A percentile compares a stretch with the other conserved stretches of the same genome.
phyloP scores from a whole-genome alignment of 2,113 vertebrate species.

The Calidris pygmaea region DNA sequence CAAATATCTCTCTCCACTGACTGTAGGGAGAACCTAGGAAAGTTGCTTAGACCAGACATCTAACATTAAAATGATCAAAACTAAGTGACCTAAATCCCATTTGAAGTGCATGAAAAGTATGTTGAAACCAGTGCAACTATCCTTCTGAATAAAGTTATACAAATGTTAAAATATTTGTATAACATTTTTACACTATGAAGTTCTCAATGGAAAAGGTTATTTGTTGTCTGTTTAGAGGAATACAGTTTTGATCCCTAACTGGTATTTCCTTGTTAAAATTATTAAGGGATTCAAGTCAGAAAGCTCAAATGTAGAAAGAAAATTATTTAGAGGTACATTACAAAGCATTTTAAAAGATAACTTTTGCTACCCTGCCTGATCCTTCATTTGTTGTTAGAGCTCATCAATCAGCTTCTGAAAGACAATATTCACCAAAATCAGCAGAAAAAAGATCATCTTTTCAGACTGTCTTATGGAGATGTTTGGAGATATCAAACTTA shows the following conservation, averaged over 20 bases:
- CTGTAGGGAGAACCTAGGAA: not conserved
- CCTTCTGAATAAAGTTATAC: not conserved
- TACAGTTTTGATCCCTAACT: not conserved
- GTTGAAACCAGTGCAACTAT: not conserved
- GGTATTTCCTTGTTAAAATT: not conserved
- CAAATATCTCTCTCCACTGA: not conserved
- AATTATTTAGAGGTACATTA: not conserved
- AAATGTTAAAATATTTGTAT: not conserved
- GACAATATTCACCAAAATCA: not conserved
- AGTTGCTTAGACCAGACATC: not conserved
- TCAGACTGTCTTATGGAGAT: not conserved
- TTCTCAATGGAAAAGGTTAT: not conserved
- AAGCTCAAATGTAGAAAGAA: not conserved
- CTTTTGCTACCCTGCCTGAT: not conserved
- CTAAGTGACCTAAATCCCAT: not conserved
- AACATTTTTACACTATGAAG: not conserved
- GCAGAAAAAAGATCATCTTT: accelerated
- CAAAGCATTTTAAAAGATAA: not conserved
- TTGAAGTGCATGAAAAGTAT: not conserved
- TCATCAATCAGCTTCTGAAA: not conserved
- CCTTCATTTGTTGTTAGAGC: not conserved
- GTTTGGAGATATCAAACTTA: not conserved
- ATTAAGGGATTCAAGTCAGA: not conserved
- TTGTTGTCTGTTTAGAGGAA: not conserved
- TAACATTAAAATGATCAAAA: not conserved